These are phyloP conservation scores for Eupsittula cactorum DNA, from an alignment of 2,113 vertebrate species.

Conservation along the genomic window DNA sequence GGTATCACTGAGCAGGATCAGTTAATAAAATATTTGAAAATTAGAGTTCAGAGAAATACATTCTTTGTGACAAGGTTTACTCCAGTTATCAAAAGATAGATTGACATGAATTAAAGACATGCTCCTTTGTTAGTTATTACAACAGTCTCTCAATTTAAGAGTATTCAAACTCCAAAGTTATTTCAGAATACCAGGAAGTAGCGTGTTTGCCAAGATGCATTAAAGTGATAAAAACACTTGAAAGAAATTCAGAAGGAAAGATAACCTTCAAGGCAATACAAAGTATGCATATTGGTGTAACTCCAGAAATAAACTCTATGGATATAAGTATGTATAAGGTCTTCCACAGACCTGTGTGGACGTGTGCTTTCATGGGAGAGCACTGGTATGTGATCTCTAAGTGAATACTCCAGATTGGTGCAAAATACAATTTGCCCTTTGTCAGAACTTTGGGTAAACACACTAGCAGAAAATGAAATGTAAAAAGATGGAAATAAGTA, in stretches of 20 bases:
- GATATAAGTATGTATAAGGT: neutral
- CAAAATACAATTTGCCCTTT: neutral
- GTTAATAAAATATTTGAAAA: neutral
- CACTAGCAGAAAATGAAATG: neutral
- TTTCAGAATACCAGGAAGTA: constrained; percentile 22
- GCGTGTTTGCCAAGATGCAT: constrained; percentile 32
- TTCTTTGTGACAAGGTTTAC: neutral
- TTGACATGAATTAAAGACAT: neutral
- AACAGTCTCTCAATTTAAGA: neutral
- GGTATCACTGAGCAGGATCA: neutral
- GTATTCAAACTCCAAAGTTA: neutral
- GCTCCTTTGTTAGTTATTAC: neutral
- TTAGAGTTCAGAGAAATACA: neutral
- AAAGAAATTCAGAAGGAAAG: constrained; percentile 36
- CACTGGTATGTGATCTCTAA: neutral
- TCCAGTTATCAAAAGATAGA: neutral
- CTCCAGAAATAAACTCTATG: neutral
- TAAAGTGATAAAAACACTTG: constrained; percentile 29
- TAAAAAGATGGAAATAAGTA: neutral
- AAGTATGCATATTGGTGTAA: neutral
- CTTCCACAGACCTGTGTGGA: neutral
- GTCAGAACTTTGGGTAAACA: neutral
- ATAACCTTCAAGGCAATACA: constrained; percentile 28
- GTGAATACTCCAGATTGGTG: neutral
- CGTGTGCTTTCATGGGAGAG: neutral